A percentile compares a stretch with the other conserved stretches of the same genome.
These are phyloP conservation scores for Eumeta japonica DNA, from an alignment of 1,140 invertebrate species.

Conservation along the genomic window DNA sequence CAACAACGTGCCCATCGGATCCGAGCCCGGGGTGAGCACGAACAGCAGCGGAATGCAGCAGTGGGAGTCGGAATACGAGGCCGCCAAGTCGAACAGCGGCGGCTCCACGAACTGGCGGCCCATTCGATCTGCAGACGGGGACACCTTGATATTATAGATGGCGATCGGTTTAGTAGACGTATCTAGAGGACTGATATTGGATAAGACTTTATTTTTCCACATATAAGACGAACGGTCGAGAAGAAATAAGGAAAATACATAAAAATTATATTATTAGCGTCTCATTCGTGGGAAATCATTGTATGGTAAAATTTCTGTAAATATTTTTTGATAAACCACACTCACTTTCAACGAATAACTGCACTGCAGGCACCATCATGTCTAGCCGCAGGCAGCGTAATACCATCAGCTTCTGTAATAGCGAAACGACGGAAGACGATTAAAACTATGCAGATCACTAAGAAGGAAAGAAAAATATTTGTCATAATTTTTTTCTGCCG, in stretches of 20 bases:
- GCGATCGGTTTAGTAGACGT: no score
- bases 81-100: conserved; percentile 83
- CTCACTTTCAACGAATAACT: conserved; percentile 72
- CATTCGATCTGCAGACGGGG: conserved; percentile 46
- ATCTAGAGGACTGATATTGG: no score
- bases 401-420: conserved; percentile 76
- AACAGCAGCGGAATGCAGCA: conserved; percentile 86
- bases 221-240: no score
- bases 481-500: not conserved
- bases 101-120: conserved; percentile 82
- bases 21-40: conserved; percentile 87
- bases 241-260: not conserved
- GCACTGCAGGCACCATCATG: conserved; percentile 83
- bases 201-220: no score
- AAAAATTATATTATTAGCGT: no score
- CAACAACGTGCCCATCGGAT: conserved; percentile 82
- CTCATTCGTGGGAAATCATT: no score
- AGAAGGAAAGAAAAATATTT: not conserved
- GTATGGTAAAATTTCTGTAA: no score
- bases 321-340: conserved; percentile 6
- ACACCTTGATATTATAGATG: no score
- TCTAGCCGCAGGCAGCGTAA: conserved; percentile 83
- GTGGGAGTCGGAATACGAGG: conserved; percentile 82
- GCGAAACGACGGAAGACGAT: no score
- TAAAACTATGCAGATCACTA: not conserved